Base-by-base conservation (phyloP, 2,797 vertebrate species). In the Sorex maritimensis region DNA sequence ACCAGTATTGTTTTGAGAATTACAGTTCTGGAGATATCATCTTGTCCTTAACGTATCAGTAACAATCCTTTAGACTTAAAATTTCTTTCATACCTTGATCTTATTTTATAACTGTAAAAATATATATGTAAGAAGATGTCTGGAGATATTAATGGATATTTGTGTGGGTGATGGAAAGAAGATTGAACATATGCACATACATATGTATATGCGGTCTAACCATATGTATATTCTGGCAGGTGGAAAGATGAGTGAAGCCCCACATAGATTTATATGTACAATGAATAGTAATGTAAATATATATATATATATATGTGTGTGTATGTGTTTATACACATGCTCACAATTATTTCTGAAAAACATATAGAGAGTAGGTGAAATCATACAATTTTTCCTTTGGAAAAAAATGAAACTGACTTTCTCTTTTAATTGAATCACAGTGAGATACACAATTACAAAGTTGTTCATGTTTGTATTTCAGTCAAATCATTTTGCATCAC, bases 1-100 rank as follows among this genome's bases (percentile, higher is more conserved):
- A 58, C 15, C 15, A 14, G 30, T 85, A 4, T 28, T 74, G 4
- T 68, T 9, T 58, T 87, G 49, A 92, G 21, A 83, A 44, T 69
- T 75, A 75, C 10, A 74, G 12, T 17, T 89, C 28, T 86, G 2
- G 24, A 17, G 77, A 71, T 81, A 92, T 75, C 24, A n/a, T 77
- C 86, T 94, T 77, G 2, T 67, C 77, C 84, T 90, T 67, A 90
- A 92, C 77, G 73, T 28, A 75, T 83, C 38, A 84, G 17, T 52
- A 63, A 78, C 23, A 2, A 81, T 84, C 11, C 81, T 90, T 69
- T 88, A 24, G 28, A 34, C 41, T 78, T 41, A 67, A 67, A 84
- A 69, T 85, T 69, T 77, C 30, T 81, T 6, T 88, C 5, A 34
- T 81, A 69, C 23, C 72, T 24, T 83, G 19, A 83, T 80, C 34